Percentiles rank a stretch among this genome's conserved stretches.
Conservation (phyloP, 2,797 vertebrate species). For the Silurus aristotelis region DNA sequence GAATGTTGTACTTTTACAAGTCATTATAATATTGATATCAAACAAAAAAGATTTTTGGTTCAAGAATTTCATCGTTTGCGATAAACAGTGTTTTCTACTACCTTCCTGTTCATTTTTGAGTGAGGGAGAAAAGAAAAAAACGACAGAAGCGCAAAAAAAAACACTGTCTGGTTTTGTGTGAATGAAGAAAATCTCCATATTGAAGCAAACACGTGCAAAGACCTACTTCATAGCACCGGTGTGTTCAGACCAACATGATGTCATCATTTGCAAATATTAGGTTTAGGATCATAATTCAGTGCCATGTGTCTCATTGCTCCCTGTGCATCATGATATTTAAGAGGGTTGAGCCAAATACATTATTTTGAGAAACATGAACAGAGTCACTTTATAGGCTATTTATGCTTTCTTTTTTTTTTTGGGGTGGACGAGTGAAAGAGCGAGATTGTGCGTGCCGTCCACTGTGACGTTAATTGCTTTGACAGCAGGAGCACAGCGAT, state of each 20-base stretch:
- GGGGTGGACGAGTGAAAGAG: slow-evolving; percentile 22
- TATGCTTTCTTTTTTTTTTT: not conserved
- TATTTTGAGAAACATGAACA: not conserved
- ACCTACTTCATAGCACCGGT: not conserved
- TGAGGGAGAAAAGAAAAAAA: not conserved
- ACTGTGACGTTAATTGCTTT: slow-evolving; percentile 59
- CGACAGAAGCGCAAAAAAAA: not conserved
- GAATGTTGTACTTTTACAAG: not conserved
- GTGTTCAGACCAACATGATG: not conserved
- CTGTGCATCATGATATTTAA: not conserved
- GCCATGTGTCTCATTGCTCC: not conserved
- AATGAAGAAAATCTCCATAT: not conserved
- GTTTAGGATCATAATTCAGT: not conserved
- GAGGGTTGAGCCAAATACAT: not conserved
- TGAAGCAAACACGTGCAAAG: not conserved
- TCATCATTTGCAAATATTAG: not conserved
- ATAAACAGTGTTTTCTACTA: no score
- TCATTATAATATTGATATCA: no score
- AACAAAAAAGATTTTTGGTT: not conserved
- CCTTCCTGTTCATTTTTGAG: not conserved
- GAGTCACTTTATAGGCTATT: not conserved
- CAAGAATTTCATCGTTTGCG: not conserved
- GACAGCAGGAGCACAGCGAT: slow-evolving; percentile 56
- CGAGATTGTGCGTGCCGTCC: slow-evolving; percentile 17
- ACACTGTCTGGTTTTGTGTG: not conserved